Evolutionary conservation across 2,888 invertebrate species (phyloP), one percentile per base, ranked within the genome.

Genomic region (Dysmachus trigonus): DNA sequence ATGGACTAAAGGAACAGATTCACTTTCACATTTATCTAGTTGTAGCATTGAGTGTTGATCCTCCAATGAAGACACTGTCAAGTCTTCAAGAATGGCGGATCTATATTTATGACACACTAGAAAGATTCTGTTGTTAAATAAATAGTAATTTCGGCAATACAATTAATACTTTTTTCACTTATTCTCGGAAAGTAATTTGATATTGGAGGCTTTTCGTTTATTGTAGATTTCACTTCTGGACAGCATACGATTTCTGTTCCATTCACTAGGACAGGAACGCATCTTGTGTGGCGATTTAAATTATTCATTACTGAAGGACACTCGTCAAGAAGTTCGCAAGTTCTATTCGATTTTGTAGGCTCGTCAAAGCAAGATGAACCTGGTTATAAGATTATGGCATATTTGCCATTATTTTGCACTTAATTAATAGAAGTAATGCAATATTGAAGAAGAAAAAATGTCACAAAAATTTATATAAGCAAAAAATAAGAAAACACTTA

Each of bases 151-250:
- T 41, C 3, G 10, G 3, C 2, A 15, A 8, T 41, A 15, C 8
- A 41, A 3, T 41, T 1, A 41, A 41, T 41, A 41, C 38, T 41
- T 0, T 3, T 41, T 2, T 41, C 38, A 41, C 38, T 41, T 15
- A 13, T 41, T 41, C 13, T 41, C 15, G 38, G 15, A 13, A 41
- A 41, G 15, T 13, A 41, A 41, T 41, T 13, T 41, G 13, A 13
- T 41, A 41, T 41, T 41, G 15, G 15, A 41, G 38, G 13, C 15
- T 41, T 41, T 13, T 41, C 38, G 38, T 1, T 2, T 1, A 8
- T 41, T 41, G 38, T 92, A 47, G 10, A 18, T 38, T 38, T 31
- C 31, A 1, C 51, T 18, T n/a, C 85, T 47, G 47, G 47, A 18
- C 47, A 47, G 47, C 47, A 47, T 7, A 47, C 47, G 6, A 18